Conservation (phyloP, 2,797 vertebrate species). For the Chelmon rostratus region DNA sequence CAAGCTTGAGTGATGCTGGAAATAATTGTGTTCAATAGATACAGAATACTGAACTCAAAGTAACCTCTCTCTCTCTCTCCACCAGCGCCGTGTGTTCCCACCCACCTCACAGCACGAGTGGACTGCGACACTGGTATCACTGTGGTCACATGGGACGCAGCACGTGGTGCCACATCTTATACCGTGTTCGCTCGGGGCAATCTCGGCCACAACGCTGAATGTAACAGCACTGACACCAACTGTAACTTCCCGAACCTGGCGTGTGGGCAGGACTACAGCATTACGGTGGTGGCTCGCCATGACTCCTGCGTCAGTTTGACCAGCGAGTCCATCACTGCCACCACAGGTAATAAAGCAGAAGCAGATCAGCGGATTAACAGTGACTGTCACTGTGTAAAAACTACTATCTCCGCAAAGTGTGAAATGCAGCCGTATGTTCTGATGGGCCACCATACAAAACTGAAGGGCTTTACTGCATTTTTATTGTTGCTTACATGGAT, state of each 20-base stretch:
- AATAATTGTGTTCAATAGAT: not conserved
- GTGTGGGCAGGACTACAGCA: constrained; percentile 85
- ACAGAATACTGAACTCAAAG: not conserved
- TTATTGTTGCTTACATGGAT: not conserved
- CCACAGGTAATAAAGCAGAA: constrained; percentile 74
- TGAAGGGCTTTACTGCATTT: not conserved
- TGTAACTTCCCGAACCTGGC: constrained; percentile 74
- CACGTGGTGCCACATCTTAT: constrained; percentile 75
- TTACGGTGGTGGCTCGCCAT: constrained; percentile 76
- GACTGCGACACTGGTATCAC: constrained; percentile 78
- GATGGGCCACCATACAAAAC: not conserved
- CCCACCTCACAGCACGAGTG: constrained; percentile 46
- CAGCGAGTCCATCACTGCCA: constrained; percentile 60
- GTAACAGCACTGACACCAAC: constrained; percentile 60
- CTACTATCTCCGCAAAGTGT: no score
- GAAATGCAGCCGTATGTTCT: not conserved
- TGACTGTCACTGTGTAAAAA: not conserved
- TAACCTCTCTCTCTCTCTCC: not conserved
- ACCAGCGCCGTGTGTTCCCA: constrained; percentile 84
- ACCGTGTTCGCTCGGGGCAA: constrained; percentile 67
- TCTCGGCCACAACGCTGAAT: constrained; percentile 60
- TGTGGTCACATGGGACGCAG: constrained; percentile 77
- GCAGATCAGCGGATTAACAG: not conserved
- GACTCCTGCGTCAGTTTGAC: constrained; percentile 70
- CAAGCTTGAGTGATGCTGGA: not conserved